Base-by-base conservation (phyloP, 2,797 vertebrate genomes). In the Pygocentrus nattereri region DNA sequence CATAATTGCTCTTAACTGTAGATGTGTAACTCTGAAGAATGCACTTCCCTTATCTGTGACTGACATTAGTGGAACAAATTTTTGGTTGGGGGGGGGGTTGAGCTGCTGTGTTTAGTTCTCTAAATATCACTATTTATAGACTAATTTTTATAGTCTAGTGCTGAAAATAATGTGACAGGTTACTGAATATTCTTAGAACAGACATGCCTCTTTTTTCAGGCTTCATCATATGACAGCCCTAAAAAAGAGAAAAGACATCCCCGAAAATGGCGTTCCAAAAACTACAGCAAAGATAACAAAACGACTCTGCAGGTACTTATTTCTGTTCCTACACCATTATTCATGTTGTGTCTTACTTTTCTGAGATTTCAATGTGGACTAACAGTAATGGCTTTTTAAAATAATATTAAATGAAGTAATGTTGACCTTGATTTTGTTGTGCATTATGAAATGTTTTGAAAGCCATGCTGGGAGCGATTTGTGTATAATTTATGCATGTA, bases 231-330 rank as follows among this genome's bases (percentile, higher is more conserved):
- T 88, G 97, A 99, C 94, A 98, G 96, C 91, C 97, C 97, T 30
- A 98, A 99, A 92, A 99, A 99, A 88, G 97, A 98, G 84, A 99
- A 98, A 90, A 94, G 96, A 89, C 88, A 93, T 62, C 95, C 94
- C 79, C 96, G 94, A 85, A 97, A 97, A 85, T 99, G 97, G 98
- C 93, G 96, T 78, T 88, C 94, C 84, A 97, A 97, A 92, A 96
- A 95, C 92, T 95, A 96, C 90, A 96, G 93, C 88, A 99, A 99
- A 94, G 98, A 99, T 78, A 88, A 93, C 88, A 99, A 99, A 96
- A 94, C 95, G 88, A 98, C 90, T 16, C 92, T 99, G 88, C 97
- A 99, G 97, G 97, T 98, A 70, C 41, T 54, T 47, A 25, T 68
- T 41, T 27, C 21, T 41, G 13, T n/a, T 19, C 25, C n/a, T 5